Conservation (phyloP, 2,113 vertebrate species). For the Ellobius talpinus region DNA sequence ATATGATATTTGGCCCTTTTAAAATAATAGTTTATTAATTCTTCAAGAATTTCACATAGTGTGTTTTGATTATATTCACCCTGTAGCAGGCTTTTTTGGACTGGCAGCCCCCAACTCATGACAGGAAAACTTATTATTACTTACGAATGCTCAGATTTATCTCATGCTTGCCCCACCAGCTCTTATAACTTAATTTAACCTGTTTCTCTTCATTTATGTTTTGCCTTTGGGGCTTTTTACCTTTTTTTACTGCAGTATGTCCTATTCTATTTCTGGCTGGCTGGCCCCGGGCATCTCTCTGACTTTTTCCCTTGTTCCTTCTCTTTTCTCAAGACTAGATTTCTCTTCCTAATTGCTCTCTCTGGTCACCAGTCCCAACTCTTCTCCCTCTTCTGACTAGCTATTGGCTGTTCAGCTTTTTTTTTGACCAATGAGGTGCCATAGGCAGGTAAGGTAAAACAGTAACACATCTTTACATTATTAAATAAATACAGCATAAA, state of each 20-base stretch:
- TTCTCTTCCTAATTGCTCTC: neutral
- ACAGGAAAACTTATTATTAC: neutral
- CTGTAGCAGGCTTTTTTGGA: neutral
- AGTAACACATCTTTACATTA: neutral
- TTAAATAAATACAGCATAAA: neutral
- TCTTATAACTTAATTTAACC: neutral
- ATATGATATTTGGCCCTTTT: neutral
- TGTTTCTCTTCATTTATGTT: neutral
- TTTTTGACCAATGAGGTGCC: neutral
- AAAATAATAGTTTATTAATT: neutral
- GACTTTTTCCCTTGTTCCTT: neutral
- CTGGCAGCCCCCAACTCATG: neutral
- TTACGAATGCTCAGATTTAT: neutral
- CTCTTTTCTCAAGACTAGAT: neutral
- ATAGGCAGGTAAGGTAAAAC: neutral
- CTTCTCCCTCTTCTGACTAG: neutral
- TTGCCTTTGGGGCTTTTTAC: neutral
- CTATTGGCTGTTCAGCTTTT: neutral
- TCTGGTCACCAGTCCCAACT: neutral
- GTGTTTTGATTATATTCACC: neutral
- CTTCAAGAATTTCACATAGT: neutral
- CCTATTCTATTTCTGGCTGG: neutral
- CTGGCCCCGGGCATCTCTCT: neutral
- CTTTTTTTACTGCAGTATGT: too few species aligned
- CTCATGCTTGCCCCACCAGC: neutral